phyloP scores from a whole-genome alignment of 2,113 vertebrate genomes.

The Clinocottus analis region DNA sequence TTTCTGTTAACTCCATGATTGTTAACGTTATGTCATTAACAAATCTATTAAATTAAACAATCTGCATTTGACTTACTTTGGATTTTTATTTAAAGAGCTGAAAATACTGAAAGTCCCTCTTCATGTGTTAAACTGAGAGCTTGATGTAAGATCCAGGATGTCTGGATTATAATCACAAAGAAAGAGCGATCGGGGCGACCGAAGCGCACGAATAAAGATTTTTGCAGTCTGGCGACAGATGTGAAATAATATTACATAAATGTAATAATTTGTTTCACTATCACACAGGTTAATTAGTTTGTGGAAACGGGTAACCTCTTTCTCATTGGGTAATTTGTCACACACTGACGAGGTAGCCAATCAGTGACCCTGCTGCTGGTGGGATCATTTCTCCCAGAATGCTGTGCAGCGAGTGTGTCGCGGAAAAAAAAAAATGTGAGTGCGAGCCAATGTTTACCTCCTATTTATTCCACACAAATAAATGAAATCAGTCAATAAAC shows the following conservation, averaged over 20 bases:
- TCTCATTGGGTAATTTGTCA: constrained; percentile 99
- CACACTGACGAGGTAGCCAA: constrained; percentile 94
- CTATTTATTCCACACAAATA: constrained; percentile 96
- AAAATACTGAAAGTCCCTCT: background rate
- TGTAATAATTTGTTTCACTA: constrained; percentile 99
- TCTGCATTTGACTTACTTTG: background rate
- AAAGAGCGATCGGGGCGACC: constrained; percentile 42
- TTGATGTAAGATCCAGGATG: no score
- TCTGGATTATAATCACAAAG: constrained; percentile 10
- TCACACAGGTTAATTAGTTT: constrained; percentile 99
- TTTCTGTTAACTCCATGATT: no score
- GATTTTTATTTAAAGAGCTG: background rate
- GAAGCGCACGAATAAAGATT: constrained; percentile 82
- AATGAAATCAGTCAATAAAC: constrained; percentile 99
- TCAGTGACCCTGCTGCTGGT: constrained; percentile 92
- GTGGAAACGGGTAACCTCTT: constrained; percentile 98
- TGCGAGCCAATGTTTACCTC: constrained; percentile 93
- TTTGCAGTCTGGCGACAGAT: constrained; percentile 90
- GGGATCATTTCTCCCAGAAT: constrained; percentile 90
- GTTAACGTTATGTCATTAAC: background rate
- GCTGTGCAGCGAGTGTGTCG: constrained; percentile 87
- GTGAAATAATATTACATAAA: constrained; percentile 99
- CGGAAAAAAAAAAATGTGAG: constrained; percentile 94
- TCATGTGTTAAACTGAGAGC: no score
- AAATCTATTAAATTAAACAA: background rate